These are phyloP conservation scores for Chloroclystis v-ata DNA, from an alignment of 2,888 invertebrate species.

Conservation along the genomic window DNA sequence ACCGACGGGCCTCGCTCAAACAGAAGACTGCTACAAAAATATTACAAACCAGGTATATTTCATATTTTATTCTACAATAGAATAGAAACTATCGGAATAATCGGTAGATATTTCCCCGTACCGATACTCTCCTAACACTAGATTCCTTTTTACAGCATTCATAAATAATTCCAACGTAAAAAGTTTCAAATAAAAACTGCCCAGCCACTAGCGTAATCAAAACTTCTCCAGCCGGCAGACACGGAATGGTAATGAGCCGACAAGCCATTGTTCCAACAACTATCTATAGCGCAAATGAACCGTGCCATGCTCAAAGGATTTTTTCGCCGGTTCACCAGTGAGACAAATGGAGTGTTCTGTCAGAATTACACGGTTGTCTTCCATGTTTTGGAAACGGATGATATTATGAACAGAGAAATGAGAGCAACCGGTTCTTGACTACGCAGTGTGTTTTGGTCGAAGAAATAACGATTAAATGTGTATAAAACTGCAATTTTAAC, in stretches of 20 bases:
- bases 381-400: not conserved
- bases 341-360: constrained; percentile 9
- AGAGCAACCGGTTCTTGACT: not conserved
- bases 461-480: not conserved
- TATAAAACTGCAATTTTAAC: not conserved
- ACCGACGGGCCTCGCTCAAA: no score
- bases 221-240: not conserved
- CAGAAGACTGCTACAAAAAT: no score
- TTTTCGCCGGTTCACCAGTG: constrained; percentile 8
- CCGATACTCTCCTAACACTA: no score
- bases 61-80: no score
- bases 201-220: not conserved
- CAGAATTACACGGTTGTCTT: constrained; percentile 7
- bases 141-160: not conserved
- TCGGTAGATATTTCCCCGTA: no score
- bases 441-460: no score
- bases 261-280: constrained; percentile 22
- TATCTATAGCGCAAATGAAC: constrained; percentile 13
- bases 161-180: no score
- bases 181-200: no score
- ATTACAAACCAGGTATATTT: no score
- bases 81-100: no score
- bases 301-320: constrained; percentile 3
- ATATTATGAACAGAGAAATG: not conserved
- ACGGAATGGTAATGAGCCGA: constrained; percentile 24